These are phyloP conservation scores for Hestina assimilis DNA, from an alignment of 1,140 invertebrate genomes.

Conservation along the genomic window DNA sequence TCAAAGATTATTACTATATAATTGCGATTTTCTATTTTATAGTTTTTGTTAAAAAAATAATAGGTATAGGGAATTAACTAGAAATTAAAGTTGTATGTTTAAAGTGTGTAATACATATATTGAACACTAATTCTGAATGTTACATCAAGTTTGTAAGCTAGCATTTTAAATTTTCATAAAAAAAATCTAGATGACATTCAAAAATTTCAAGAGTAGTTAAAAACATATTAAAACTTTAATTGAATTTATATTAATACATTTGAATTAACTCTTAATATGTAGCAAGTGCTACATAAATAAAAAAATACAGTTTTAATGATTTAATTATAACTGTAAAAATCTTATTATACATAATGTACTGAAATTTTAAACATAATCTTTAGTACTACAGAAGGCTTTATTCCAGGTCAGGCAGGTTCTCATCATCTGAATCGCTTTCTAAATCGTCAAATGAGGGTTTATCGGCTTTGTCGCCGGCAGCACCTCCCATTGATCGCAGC, in stretches of 20 bases:
- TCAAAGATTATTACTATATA: too few relatives aligned
- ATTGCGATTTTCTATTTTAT: too few relatives aligned
- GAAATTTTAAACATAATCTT: constrained; percentile 51
- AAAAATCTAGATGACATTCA: too few relatives aligned
- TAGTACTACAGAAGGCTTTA: constrained; percentile 48
- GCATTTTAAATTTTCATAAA: too few relatives aligned
- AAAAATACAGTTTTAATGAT: constrained; percentile 30
- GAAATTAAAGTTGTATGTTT: too few relatives aligned
- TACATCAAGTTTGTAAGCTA: too few relatives aligned
- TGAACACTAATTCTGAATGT: too few relatives aligned
- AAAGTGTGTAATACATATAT: too few relatives aligned
- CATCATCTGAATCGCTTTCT: constrained; percentile 71
- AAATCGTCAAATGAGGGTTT: constrained; percentile 70
- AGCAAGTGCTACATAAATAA: constrained; percentile 2
- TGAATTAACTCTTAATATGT: not conserved
- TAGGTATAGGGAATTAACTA: too few relatives aligned
- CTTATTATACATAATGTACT: constrained; percentile 73
- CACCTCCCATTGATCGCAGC: constrained; percentile 59
- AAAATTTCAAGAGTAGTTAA: too few relatives aligned
- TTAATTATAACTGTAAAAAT: constrained; percentile 76
- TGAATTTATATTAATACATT: not conserved
- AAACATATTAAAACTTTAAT: too few relatives aligned
- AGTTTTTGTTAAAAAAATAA: too few relatives aligned
- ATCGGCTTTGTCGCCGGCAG: constrained; percentile 49
- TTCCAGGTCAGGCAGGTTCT: constrained; percentile 72